Evolutionary conservation across 2,888 invertebrate species (phyloP).

Genomic region (Ganaspis brasiliensis): DNA sequence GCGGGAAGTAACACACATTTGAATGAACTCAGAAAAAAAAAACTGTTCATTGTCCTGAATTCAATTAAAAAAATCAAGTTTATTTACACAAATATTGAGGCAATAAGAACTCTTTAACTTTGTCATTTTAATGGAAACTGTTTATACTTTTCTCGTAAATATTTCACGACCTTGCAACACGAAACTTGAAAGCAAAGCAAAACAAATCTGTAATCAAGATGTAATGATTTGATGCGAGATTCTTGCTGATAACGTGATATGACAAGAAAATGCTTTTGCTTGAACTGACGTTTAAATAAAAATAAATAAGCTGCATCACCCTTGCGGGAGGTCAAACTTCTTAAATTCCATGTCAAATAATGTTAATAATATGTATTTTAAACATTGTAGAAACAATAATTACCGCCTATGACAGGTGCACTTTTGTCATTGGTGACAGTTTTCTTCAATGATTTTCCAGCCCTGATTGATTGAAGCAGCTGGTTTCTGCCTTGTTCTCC

Average conservation of each 20-base stretch:
- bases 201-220: too few species aligned
- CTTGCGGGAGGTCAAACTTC: too few species aligned
- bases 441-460: slow-evolving; percentile 91
- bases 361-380: too few species aligned
- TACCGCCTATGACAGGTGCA: slow-evolving; percentile 89
- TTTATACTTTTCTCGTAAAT: not conserved
- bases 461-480: slow-evolving; percentile 91
- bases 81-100: too few species aligned
- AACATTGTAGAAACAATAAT: slow-evolving; percentile 65
- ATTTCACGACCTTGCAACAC: slow-evolving; percentile 2
- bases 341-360: too few species aligned
- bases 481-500: slow-evolving; percentile 84
- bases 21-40: not conserved
- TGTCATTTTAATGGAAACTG: not conserved
- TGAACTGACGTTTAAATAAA: too few species aligned
- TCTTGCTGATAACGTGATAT: not conserved
- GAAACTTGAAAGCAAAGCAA: not conserved
- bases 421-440: slow-evolving; percentile 95
- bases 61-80: too few species aligned
- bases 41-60: not conserved
- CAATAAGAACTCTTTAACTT: too few species aligned
- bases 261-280: too few species aligned
- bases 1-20: slow-evolving; percentile 7
- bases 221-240: not conserved
- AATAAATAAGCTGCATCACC: not conserved